A percentile compares a stretch with the other conserved stretches of the same genome.
Evolutionary conservation across 2,797 vertebrate species (phyloP).

Genomic region (Tangara arthus): DNA sequence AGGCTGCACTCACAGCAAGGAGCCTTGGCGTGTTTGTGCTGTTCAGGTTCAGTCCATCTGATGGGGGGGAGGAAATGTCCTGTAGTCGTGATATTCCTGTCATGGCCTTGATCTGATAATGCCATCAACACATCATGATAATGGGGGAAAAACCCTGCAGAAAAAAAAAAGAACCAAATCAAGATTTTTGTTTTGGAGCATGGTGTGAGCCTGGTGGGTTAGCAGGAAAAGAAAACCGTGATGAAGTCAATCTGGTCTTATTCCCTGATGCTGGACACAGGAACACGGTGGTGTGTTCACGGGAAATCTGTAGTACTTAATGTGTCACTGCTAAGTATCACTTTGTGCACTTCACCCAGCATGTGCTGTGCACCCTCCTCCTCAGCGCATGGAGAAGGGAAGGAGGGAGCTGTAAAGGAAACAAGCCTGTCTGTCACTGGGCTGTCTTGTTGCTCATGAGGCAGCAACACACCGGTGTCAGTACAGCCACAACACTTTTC

Average conservation of each 20-base stretch:
- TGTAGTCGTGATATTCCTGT: not conserved
- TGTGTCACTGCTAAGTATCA: not conserved
- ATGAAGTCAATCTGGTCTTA: not conserved
- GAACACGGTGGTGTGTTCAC: not conserved
- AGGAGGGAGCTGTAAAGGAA: not conserved
- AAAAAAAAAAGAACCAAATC: not conserved
- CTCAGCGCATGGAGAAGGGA: not conserved
- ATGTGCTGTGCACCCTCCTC: not conserved
- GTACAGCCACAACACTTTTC: not conserved
- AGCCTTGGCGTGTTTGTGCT: not conserved
- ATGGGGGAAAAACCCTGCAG: accelerated
- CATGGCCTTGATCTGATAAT: not conserved
- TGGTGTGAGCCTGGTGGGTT: not conserved
- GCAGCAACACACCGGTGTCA: conserved; percentile 14
- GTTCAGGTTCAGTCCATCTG: not conserved
- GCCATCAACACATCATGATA: not conserved
- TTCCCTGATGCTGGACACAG: not conserved
- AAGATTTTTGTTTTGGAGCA: not conserved
- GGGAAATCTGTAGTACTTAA: not conserved
- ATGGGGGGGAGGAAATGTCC: not conserved
- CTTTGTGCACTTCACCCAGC: not conserved
- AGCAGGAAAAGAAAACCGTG: not conserved
- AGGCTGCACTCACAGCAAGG: not conserved
- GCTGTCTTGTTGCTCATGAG: conserved; percentile 32
- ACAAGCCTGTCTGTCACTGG: conserved; percentile 9